Evolutionary conservation across 2,888 invertebrate species (phyloP).

Genomic region (Cheilosia urbana): DNA sequence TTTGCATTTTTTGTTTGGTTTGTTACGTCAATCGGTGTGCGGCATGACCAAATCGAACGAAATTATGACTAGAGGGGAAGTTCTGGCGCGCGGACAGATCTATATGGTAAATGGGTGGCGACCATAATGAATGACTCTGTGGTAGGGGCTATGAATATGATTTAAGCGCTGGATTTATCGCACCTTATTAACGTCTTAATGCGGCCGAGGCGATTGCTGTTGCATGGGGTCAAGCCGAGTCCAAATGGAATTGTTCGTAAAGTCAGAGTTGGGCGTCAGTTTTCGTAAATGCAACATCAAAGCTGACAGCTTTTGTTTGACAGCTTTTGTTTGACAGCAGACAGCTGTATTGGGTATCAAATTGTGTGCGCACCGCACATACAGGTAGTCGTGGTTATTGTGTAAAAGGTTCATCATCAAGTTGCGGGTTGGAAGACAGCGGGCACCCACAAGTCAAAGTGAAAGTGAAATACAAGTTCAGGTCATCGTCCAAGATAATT

Average conservation of each 20-base stretch:
- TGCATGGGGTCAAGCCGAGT: slow-evolving; percentile 46
- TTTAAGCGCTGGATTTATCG: slow-evolving; percentile 56
- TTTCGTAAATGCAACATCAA: not conserved
- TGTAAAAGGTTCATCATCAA: slow-evolving; percentile 57
- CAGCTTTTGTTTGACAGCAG: slow-evolving; percentile 51
- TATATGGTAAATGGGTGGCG: slow-evolving; percentile 62
- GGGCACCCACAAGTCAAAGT: slow-evolving; percentile 51
- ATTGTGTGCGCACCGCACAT: not conserved
- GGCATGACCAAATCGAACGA: slow-evolving; percentile 61
- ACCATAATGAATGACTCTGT: slow-evolving; percentile 47
- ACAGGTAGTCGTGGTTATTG: slow-evolving; percentile 33
- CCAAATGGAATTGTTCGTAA: slow-evolving; percentile 22
- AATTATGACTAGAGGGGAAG: slow-evolving; percentile 50
- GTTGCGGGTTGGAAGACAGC: slow-evolving; percentile 36
- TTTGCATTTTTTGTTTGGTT: slow-evolving; percentile 5
- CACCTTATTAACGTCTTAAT: slow-evolving; percentile 72
- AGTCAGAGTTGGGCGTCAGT: slow-evolving; percentile 22
- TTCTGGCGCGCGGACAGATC: slow-evolving; percentile 56
- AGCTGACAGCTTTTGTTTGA: slow-evolving; percentile 49
- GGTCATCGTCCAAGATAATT: slow-evolving; percentile 48
- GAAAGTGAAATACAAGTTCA: slow-evolving; percentile 64
- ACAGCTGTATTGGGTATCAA: slow-evolving; percentile 42
- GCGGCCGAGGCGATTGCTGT: slow-evolving; percentile 10
- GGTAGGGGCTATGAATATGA: slow-evolving; percentile 66
- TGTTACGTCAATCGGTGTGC: slow-evolving; percentile 61